phyloP scores from a whole-genome alignment of 2,113 vertebrate species.

The Ovis canadensis region DNA sequence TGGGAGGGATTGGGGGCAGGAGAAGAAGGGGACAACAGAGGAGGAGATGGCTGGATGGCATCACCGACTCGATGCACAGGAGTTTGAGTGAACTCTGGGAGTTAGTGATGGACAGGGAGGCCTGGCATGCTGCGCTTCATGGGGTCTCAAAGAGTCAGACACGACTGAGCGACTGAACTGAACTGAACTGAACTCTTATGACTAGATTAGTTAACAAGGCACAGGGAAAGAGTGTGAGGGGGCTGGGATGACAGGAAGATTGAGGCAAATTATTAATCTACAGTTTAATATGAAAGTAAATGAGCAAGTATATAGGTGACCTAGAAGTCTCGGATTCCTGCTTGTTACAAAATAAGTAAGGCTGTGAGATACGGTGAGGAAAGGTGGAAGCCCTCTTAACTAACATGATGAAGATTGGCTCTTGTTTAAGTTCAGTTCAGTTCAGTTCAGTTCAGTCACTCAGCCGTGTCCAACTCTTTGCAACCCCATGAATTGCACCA shows the following conservation, averaged over 20 bases:
- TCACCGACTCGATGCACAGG: too few species aligned
- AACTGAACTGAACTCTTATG: neutral
- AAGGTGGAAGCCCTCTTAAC: neutral
- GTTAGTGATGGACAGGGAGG: too few species aligned
- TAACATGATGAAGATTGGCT: neutral
- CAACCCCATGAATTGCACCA: fast-evolving
- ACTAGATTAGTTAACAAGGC: neutral
- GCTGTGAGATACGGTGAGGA: neutral
- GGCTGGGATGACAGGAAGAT: neutral
- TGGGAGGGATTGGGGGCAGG: too few species aligned
- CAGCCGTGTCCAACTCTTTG: fast-evolving
- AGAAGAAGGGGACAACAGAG: too few species aligned
- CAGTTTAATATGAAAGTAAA: neutral
- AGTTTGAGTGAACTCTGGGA: too few species aligned
- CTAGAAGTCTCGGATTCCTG: neutral
- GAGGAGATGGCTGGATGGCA: too few species aligned
- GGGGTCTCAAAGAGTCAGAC: too few species aligned
- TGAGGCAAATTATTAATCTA: neutral
- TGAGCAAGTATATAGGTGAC: neutral
- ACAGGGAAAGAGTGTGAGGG: neutral
- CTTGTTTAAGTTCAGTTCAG: neutral
- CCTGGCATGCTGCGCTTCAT: too few species aligned
- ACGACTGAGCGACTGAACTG: too few species aligned
- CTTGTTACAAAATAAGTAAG: neutral
- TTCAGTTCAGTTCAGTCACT: too few species aligned